Base-by-base conservation (phyloP, 2,888 invertebrate genomes). In the Timema podura region DNA sequence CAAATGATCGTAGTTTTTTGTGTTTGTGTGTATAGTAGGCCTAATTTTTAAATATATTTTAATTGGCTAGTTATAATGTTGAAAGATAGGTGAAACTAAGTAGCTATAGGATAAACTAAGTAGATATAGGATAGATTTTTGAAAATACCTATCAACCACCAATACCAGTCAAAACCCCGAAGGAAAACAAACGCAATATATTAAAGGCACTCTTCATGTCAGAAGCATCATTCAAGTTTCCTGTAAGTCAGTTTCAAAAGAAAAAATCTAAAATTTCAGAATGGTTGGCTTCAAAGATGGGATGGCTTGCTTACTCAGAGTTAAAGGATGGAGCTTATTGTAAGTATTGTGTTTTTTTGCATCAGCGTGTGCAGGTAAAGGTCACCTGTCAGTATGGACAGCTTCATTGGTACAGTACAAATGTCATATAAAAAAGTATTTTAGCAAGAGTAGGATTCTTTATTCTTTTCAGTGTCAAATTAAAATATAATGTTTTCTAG, bases 321-420 rank as follows among this genome's bases (percentile, higher is more conserved):
- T n/a, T 54, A 15, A 54, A 54, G 54, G 54, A 54, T 54, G 54
- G 54, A 16, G 5, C 54, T 11, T 54, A 54, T 54, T 54, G 54
- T 54, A 54, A 30, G 30, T 30, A 30, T 30, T 30, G 7, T 54
- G 54, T 54, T 54, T 7, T 10, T 54, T 54, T 54, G n/a, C 54
- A 54, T 54, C 5, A 1, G 54, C 3, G 1, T 54, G 54, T 13
- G 16, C 16, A 54, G 54, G 54, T 7, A 54, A 54, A 54, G 54
- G 54, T 54, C 5, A 11, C 9, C 54, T 54, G 1, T 8, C 54
- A 5, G 54, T 54, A 49, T n/a, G 6, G 54, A 54, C 15, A 5
- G 54, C 54, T 54, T 54, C 54, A 13, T 54, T 54, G n/a, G 54
- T 30, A 30, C 30, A 30, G 30, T 30, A 30, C 30, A 30, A 30